Evolutionary conservation across 2,888 invertebrate genomes (phyloP).

Genomic region (Poecilus cupreus): DNA sequence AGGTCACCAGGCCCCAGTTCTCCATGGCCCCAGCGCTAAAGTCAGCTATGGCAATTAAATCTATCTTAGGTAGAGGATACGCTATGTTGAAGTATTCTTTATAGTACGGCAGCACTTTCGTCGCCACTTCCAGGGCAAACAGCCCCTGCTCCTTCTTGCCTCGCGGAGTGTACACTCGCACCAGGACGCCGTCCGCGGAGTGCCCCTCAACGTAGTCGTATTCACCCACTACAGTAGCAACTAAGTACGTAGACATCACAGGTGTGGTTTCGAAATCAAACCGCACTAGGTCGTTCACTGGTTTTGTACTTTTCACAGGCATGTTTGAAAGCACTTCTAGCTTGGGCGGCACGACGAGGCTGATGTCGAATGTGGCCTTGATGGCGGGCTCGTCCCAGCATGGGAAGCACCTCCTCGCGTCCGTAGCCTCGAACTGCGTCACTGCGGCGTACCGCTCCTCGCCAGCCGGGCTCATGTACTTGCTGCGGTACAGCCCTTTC

Average conservation of each 20-base stretch:
- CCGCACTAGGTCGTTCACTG: conserved; percentile 63
- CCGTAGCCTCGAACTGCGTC: conserved; percentile 93
- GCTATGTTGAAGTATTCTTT: conserved; percentile 96
- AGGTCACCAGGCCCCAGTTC: conserved; percentile 97
- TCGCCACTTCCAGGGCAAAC: conserved; percentile 95
- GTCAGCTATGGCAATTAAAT: conserved; percentile 96
- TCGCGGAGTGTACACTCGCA: conserved; percentile 89
- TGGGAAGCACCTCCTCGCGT: conserved; percentile 95
- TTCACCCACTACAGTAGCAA: conserved; percentile 95
- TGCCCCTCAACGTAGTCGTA: conserved; percentile 93
- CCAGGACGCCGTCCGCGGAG: conserved; percentile 87
- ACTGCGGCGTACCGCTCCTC: conserved; percentile 90
- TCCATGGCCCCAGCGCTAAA: conserved; percentile 98
- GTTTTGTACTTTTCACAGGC: conserved; percentile 75
- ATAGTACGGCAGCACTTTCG: conserved; percentile 93
- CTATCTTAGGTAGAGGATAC: conserved; percentile 97
- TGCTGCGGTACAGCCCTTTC: conserved; percentile 96
- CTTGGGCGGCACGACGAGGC: conserved; percentile 86
- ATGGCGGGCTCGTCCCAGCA: conserved; percentile 99
- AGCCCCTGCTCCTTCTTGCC: conserved; percentile 94
- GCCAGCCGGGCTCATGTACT: conserved; percentile 84
- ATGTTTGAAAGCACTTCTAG: conserved; percentile 95
- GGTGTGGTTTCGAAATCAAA: conserved; percentile 88
- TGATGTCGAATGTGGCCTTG: conserved; percentile 95
- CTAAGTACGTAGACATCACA: conserved; percentile 95